Conservation (phyloP, 1,140 invertebrate species). For the Drosophila rufa region DNA sequence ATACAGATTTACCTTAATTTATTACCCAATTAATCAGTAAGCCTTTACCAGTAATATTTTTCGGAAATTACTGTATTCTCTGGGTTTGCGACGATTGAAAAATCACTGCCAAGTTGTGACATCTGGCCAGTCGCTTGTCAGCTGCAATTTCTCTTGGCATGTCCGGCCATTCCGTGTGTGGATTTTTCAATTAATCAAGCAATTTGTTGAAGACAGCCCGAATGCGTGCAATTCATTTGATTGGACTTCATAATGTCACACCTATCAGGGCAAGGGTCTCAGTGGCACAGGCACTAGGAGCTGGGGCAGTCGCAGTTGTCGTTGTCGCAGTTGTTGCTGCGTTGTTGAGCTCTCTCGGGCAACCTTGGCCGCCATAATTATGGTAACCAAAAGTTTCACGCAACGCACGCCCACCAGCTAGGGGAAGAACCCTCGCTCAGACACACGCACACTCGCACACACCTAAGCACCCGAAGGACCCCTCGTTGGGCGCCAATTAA, state of each 20-base stretch:
- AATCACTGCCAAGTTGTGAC: constrained; percentile 38
- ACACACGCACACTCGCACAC: constrained; percentile 15
- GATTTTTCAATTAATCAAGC: constrained; percentile 66
- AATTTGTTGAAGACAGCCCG: constrained; percentile 44
- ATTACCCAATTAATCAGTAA: background rate
- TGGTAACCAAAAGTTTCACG: constrained; percentile 81
- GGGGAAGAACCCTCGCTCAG: constrained; percentile 29
- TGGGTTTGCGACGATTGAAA: constrained; percentile 26
- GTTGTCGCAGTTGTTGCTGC: constrained; percentile 38
- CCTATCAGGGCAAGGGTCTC: constrained; percentile 39
- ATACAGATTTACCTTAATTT: too few species aligned
- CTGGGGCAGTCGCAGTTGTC: constrained; percentile 14
- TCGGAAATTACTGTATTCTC: constrained; percentile 7
- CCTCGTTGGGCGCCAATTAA: constrained; percentile 65
- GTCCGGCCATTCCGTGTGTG: constrained; percentile 32
- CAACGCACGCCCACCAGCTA: constrained; percentile 64
- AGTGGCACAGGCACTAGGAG: background rate
- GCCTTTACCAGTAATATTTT: background rate
- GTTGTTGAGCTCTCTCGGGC: constrained; percentile 33
- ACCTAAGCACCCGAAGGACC: constrained; percentile 18
- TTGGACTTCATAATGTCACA: constrained; percentile 63
- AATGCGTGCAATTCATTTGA: constrained; percentile 58
- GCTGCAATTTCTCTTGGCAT: constrained; percentile 16
- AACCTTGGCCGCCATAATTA: constrained; percentile 82
- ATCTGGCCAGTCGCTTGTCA: constrained; percentile 5